Conservation (phyloP, 2,888 invertebrate genomes). For the Campoletis raptor region DNA sequence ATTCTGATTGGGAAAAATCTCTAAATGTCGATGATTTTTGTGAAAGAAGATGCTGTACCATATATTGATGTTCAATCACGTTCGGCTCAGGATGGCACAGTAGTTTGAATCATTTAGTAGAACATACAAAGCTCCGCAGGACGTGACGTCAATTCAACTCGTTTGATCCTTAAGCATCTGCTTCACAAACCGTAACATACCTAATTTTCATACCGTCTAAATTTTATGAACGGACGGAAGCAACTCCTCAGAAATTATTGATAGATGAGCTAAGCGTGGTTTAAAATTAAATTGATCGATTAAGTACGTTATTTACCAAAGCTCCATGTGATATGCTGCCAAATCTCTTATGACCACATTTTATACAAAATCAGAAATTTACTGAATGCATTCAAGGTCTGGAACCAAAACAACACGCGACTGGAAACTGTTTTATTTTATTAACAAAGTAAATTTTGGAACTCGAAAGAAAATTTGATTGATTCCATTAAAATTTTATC, state of each 20-base stretch:
- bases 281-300: conserved; percentile 55
- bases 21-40: background rate
- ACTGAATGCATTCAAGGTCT: background rate
- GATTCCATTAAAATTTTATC: no score
- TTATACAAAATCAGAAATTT: background rate
- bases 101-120: conserved; percentile 50
- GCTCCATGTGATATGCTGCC: background rate
- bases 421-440: background rate
- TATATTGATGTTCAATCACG: conserved; percentile 17
- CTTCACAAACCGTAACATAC: conserved; percentile 13
- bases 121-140: conserved; percentile 2
- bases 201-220: conserved; percentile 46
- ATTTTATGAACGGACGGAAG: conserved; percentile 62
- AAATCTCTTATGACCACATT: background rate
- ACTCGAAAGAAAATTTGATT: no score
- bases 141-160: conserved; percentile 36
- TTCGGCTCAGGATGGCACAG: conserved; percentile 9
- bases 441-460: background rate
- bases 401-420: background rate
- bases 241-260: conserved; percentile 67
- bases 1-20: background rate
- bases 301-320: conserved; percentile 53
- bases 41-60: background rate
- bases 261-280: conserved; percentile 36
- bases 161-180: conserved; percentile 19